These are phyloP conservation scores for Cephus pygmeus DNA, from an alignment of 2,888 invertebrate species.

Conservation along the genomic window DNA sequence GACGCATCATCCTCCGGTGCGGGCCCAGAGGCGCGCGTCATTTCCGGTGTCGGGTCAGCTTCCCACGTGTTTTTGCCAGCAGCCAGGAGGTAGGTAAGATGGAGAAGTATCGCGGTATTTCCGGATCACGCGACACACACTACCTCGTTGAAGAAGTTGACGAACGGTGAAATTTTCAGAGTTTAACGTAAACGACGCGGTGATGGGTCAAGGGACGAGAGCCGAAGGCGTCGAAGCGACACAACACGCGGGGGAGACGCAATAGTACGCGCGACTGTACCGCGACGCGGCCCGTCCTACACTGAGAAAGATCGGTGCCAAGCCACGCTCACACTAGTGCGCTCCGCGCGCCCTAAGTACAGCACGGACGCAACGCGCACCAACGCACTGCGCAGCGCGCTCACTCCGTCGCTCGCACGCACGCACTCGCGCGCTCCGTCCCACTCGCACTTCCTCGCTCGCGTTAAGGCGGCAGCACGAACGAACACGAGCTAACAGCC, in stretches of 20 bases:
- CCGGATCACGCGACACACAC: too few relatives aligned
- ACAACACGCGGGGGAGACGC: neutral
- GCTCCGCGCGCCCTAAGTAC: conserved; percentile 7
- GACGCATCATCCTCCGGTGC: neutral
- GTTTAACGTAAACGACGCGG: too few relatives aligned
- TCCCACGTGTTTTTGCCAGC: too few relatives aligned
- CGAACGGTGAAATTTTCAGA: too few relatives aligned
- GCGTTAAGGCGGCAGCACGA: conserved; percentile 35
- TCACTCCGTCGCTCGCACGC: neutral
- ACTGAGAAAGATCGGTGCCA: conserved; percentile 57
- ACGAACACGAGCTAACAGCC: conserved; percentile 38
- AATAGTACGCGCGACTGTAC: conserved; percentile 29
- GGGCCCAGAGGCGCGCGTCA: neutral
- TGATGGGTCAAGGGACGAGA: too few relatives aligned
- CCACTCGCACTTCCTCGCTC: conserved; percentile 1
- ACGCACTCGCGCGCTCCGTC: too few relatives aligned
- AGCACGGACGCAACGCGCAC: conserved; percentile 5
- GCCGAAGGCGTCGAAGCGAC: neutral
- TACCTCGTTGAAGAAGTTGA: too few relatives aligned
- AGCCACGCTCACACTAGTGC: conserved; percentile 43
- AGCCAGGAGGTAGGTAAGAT: neutral
- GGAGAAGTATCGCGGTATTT: neutral
- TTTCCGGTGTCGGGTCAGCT: too few relatives aligned
- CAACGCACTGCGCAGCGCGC: conserved; percentile 6
- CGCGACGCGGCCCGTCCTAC: conserved; percentile 47